Evolutionary conservation across 2,888 invertebrate genomes (phyloP).

Genomic region (Agriopis leucophaearia): DNA sequence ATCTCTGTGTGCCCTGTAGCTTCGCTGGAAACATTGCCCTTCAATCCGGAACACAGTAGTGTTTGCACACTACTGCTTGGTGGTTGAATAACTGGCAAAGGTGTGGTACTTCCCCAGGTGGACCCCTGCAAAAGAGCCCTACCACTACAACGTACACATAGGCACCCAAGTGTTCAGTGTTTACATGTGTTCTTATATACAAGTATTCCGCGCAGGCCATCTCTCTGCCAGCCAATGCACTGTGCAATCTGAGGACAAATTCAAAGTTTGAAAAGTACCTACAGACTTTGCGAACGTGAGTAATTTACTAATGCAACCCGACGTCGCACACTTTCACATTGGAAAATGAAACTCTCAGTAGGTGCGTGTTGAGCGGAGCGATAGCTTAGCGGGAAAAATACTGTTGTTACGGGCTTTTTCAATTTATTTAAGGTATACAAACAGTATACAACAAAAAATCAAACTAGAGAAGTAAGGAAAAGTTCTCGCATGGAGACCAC

Average conservation of each 20-base stretch:
- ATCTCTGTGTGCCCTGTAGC: too few species aligned
- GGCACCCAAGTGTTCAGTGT: not conserved
- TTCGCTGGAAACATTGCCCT: too few species aligned
- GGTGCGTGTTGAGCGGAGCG: constrained; percentile 35
- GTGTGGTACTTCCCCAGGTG: too few species aligned
- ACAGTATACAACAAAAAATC: too few species aligned
- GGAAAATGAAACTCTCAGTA: constrained; percentile 64
- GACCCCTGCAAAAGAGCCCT: too few species aligned
- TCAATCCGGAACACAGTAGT: too few species aligned
- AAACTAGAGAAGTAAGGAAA: too few species aligned
- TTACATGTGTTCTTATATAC: not conserved
- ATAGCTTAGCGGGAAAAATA: constrained; percentile 21
- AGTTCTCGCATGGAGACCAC: too few species aligned
- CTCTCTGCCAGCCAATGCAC: constrained; percentile 8
- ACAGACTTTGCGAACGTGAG: constrained; percentile 77
- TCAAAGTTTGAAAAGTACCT: constrained; percentile 77
- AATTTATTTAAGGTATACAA: too few species aligned
- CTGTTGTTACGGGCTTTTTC: not conserved
- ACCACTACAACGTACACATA: too few species aligned
- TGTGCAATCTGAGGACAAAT: constrained; percentile 79
- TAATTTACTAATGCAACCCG: constrained; percentile 83
- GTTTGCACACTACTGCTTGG: too few species aligned
- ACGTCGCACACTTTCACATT: constrained; percentile 66
- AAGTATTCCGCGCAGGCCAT: not conserved
- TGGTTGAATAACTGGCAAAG: too few species aligned